phyloP scores from a whole-genome alignment of 2,113 vertebrate genomes.

The Delphinapterus leucas region DNA sequence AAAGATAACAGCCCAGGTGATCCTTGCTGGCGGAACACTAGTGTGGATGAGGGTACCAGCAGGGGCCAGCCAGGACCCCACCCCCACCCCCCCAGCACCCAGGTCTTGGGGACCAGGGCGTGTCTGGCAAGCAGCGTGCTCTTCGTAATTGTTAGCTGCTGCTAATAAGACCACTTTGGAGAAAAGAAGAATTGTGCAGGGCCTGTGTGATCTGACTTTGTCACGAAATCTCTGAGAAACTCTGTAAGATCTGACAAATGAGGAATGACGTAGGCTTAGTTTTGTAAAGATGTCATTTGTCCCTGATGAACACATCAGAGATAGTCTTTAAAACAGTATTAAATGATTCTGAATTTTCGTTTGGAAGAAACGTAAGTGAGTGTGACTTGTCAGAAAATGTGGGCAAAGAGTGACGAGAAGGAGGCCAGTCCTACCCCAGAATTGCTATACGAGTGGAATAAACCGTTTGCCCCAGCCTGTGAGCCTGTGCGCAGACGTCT shows the following conservation, averaged over 20 bases:
- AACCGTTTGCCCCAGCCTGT: not conserved
- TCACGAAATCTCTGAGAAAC: not conserved
- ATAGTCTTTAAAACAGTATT: not conserved
- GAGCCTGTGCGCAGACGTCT: not conserved
- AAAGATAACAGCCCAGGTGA: not conserved
- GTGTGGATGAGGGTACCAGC: not conserved
- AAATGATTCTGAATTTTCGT: not conserved
- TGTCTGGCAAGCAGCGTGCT: fast-evolving
- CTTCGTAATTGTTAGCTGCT: fast-evolving
- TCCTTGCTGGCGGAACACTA: too few species aligned
- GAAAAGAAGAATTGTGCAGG: not conserved
- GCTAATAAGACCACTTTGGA: fast-evolving
- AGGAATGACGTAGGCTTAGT: not conserved
- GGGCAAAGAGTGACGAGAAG: not conserved
- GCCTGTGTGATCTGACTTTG: fast-evolving
- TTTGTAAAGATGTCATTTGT: not conserved
- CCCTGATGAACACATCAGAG: not conserved
- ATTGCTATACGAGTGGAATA: fast-evolving
- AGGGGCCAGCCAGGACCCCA: too few species aligned
- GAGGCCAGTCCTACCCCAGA: too few species aligned
- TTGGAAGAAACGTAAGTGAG: not conserved
- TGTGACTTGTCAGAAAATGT: not conserved
- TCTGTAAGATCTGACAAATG: not conserved
- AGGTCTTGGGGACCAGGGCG: fast-evolving
- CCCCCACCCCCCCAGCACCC: too few species aligned